These are phyloP conservation scores for Hydrotaea cyrtoneurina DNA, from an alignment of 2,888 invertebrate species.

Conservation along the genomic window DNA sequence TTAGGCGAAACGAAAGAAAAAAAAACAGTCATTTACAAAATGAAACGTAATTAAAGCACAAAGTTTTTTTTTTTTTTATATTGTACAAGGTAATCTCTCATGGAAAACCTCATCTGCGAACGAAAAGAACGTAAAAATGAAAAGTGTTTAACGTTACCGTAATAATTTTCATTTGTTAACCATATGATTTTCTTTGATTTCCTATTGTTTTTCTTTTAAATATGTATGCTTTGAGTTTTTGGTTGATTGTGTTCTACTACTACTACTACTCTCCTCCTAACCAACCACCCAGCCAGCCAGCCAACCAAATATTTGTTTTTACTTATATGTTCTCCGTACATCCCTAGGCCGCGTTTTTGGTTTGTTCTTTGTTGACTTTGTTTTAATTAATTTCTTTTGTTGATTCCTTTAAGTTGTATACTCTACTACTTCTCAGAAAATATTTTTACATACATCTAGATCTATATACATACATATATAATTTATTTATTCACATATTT, in stretches of 20 bases:
- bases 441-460: not conserved
- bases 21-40: constrained; percentile 47
- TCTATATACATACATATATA: not conserved
- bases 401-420: constrained; percentile 64
- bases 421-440: not conserved
- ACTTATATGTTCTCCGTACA: constrained; percentile 19
- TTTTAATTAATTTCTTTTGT: constrained; percentile 64
- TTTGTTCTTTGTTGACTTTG: constrained; percentile 38
- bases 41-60: constrained; percentile 49
- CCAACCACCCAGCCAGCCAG: no score
- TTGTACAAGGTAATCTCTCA: constrained; percentile 51
- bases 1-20: constrained; percentile 43
- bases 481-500: constrained; percentile 25
- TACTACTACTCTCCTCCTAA: not conserved
- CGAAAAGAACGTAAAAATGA: not conserved
- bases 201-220: constrained; percentile 33
- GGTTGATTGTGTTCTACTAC: constrained; percentile 34
- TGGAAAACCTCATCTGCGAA: constrained; percentile 49
- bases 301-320: constrained; percentile 16
- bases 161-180: constrained; percentile 22
- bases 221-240: constrained; percentile 58
- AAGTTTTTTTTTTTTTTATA: constrained; percentile 24
- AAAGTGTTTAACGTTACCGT: not conserved
- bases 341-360: constrained; percentile 13
- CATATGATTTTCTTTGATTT: constrained; percentile 5